phyloP scores from a whole-genome alignment of 2,888 invertebrate genomes.

The Acleris emargana region DNA sequence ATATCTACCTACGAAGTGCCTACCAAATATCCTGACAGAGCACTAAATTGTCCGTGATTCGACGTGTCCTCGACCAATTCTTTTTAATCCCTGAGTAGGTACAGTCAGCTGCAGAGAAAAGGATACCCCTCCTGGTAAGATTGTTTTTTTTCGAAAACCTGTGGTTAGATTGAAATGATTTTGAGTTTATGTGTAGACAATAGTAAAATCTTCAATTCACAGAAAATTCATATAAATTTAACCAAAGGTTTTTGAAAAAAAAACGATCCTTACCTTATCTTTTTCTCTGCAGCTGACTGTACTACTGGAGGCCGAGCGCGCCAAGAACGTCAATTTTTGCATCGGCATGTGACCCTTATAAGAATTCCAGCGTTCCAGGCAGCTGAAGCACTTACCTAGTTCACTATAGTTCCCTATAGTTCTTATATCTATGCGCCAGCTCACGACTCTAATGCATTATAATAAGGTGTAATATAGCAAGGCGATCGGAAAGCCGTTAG shows the following conservation, averaged over 20 bases:
- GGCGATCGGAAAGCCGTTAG: neutral
- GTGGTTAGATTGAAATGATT: too few relatives aligned
- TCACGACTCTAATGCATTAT: neutral
- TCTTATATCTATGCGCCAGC: neutral
- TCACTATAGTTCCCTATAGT: neutral
- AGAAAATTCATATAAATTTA: too few relatives aligned
- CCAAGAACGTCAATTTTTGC: constrained; percentile 30
- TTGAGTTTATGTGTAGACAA: too few relatives aligned
- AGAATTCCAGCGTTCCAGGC: constrained; percentile 24
- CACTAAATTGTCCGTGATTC: neutral
- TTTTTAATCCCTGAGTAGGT: neutral
- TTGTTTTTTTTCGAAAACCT: too few relatives aligned
- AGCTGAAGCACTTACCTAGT: constrained; percentile 2
- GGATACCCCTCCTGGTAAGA: too few relatives aligned
- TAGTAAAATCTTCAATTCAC: too few relatives aligned
- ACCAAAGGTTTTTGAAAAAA: too few relatives aligned
- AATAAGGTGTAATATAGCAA: neutral
- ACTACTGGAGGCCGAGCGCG: constrained; percentile 3
- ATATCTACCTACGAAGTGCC: too few relatives aligned
- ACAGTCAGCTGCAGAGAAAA: too few relatives aligned
- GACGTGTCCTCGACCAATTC: neutral
- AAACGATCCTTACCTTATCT: too few relatives aligned
- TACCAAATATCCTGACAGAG: too few relatives aligned
- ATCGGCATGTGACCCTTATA: constrained; percentile 19
- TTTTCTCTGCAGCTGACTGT: too few relatives aligned